phyloP scores from a whole-genome alignment of 2,797 vertebrate genomes.

The Onychomys torridus region DNA sequence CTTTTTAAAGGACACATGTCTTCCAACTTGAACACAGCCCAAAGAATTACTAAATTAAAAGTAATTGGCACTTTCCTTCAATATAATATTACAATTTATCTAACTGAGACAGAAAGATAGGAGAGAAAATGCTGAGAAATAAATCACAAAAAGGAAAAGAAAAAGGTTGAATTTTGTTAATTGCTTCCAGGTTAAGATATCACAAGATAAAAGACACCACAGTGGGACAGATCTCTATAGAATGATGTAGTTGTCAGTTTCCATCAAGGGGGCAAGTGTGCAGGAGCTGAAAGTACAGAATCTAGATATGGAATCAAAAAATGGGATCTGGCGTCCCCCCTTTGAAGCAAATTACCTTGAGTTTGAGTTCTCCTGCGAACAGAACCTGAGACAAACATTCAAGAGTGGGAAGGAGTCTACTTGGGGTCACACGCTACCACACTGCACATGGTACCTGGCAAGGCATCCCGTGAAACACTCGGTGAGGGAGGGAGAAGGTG shows the following conservation, averaged over 20 bases:
- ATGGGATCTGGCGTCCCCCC: neutral
- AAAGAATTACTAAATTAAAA: conserved; percentile 24
- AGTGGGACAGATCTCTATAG: neutral
- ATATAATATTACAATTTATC: neutral
- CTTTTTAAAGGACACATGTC: conserved; percentile 25
- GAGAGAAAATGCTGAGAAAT: neutral
- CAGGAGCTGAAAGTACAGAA: neutral
- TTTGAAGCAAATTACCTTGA: neutral
- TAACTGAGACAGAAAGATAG: neutral
- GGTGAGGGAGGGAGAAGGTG: neutral
- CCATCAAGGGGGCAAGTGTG: neutral
- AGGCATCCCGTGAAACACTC: neutral
- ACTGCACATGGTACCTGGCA: neutral
- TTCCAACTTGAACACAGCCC: neutral
- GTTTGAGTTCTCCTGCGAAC: neutral
- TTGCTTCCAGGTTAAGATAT: neutral
- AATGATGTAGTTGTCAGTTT: neutral
- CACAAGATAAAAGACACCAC: neutral
- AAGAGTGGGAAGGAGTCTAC: neutral
- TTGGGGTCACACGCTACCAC: neutral
- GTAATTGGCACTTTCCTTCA: neutral
- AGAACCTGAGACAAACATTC: neutral
- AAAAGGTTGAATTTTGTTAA: conserved; percentile 38
- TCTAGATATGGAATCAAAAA: neutral
- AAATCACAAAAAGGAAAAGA: neutral